Percentiles rank a stretch among this genome's conserved stretches.
Conservation (phyloP, 2,113 vertebrate genomes). For the Agelaius tricolor region DNA sequence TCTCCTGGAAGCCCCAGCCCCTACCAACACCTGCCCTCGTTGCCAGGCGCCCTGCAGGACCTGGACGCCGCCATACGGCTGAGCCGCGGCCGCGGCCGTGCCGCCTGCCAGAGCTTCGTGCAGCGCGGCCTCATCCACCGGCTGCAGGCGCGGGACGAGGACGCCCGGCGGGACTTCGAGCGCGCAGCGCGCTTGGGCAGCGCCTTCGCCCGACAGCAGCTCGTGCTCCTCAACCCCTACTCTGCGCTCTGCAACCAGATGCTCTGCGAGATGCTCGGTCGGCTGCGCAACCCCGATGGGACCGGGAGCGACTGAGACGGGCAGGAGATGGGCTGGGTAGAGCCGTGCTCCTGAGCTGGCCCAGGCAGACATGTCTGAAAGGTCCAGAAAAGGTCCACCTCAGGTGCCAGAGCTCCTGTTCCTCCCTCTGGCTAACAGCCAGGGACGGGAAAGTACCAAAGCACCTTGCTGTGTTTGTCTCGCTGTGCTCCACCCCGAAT, state of each 20-base stretch:
- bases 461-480: not conserved
- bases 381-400: not conserved
- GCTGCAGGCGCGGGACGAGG: slow-evolving; percentile 74
- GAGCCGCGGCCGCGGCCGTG: slow-evolving; percentile 75
- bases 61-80: slow-evolving; percentile 82
- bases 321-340: not conserved
- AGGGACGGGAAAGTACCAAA: not conserved
- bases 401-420: not conserved
- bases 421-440: not conserved
- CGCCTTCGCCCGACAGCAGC: slow-evolving; percentile 87
- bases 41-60: slow-evolving; percentile 85
- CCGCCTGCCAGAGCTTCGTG: slow-evolving; percentile 86
- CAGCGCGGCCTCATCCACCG: slow-evolving; percentile 87
- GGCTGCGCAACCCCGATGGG: slow-evolving; percentile 74
- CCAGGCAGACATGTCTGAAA: rapidly evolving
- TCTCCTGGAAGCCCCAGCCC: rapidly evolving
- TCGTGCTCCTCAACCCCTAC: slow-evolving; percentile 89
- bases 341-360: not conserved
- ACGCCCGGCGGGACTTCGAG: slow-evolving; percentile 81
- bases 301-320: not conserved
- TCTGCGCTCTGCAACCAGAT: slow-evolving; percentile 95
- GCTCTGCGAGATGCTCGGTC: slow-evolving; percentile 85
- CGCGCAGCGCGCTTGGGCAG: slow-evolving; percentile 85
- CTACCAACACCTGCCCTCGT: rapidly evolving
- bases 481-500: not conserved